Evolutionary conservation across 2,113 vertebrate species (phyloP).

Genomic region (Phasianus colchicus): DNA sequence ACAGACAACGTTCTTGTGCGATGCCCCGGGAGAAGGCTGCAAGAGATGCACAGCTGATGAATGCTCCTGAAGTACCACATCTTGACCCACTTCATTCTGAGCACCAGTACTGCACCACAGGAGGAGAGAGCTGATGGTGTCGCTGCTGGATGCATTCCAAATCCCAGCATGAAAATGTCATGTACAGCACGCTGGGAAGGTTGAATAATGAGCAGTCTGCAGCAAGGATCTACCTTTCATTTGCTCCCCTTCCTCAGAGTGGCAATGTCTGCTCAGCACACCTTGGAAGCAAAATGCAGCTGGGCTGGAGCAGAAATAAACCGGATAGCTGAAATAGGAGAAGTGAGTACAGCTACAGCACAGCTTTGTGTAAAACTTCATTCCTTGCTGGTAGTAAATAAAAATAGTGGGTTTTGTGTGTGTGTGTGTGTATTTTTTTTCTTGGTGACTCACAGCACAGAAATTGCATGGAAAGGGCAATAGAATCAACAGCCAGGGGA

Average conservation of each 20-base stretch:
- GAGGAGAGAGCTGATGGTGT: not conserved
- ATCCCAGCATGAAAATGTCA: not conserved
- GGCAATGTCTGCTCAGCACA: conserved; percentile 66
- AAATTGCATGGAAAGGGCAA: conserved; percentile 72
- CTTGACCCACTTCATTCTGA: not conserved
- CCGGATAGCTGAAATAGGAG: conserved; percentile 60
- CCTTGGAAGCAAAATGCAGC: conserved; percentile 15
- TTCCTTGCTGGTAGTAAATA: conserved; percentile 77
- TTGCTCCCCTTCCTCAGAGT: conserved; percentile 60
- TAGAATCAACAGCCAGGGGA: conserved; percentile 66
- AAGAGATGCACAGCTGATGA: not conserved
- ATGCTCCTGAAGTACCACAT: not conserved
- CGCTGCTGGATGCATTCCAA: not conserved
- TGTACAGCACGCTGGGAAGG: not conserved
- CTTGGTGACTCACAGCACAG: conserved; percentile 73
- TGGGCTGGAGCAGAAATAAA: conserved; percentile 42
- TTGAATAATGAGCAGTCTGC: not conserved
- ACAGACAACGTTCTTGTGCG: fast-evolving
- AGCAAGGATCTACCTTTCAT: not conserved
- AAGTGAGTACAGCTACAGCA: conserved; percentile 38
- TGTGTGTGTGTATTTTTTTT: not conserved
- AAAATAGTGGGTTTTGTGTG: conserved; percentile 41
- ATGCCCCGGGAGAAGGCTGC: not conserved
- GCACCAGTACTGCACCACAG: not conserved
- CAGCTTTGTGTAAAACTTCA: conserved; percentile 68